Conservation (phyloP, 2,113 vertebrate genomes). For the Coptodon rendalli region DNA sequence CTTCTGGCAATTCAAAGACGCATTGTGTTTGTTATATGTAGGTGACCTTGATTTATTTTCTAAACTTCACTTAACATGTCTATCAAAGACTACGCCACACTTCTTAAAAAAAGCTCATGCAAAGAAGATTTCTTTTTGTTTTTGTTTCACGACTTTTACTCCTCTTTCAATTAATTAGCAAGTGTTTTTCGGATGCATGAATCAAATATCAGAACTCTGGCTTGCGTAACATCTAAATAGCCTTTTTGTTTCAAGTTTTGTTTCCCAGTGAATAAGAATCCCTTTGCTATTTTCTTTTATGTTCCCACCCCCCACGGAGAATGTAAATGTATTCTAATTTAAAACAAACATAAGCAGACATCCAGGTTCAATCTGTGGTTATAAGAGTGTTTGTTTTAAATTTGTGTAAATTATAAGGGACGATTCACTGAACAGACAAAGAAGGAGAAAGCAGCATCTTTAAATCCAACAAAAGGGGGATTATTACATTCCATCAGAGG, state of each 20-base stretch:
- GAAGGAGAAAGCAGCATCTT: neutral
- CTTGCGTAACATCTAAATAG: neutral
- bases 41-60: conserved; percentile 11
- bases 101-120: neutral
- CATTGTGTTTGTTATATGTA: neutral
- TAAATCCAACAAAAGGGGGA: neutral
- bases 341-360: conserved; percentile 41
- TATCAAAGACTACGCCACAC: neutral
- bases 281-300: neutral
- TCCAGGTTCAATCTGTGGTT: conserved; percentile 48
- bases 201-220: neutral
- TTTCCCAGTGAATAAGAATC: neutral
- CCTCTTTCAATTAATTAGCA: neutral
- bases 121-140: neutral
- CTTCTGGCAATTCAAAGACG: neutral
- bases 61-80: neutral
- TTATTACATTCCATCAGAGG: neutral
- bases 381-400: conserved; percentile 45
- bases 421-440: conserved; percentile 7
- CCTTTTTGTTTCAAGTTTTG: neutral
- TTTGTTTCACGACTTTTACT: neutral
- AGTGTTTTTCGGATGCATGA: neutral
- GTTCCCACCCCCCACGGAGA: neutral
- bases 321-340: conserved; percentile 50
- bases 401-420: conserved; percentile 52